These are phyloP conservation scores for Danio jaintianensis DNA, from an alignment of 2,797 vertebrate genomes.

Conservation along the genomic window DNA sequence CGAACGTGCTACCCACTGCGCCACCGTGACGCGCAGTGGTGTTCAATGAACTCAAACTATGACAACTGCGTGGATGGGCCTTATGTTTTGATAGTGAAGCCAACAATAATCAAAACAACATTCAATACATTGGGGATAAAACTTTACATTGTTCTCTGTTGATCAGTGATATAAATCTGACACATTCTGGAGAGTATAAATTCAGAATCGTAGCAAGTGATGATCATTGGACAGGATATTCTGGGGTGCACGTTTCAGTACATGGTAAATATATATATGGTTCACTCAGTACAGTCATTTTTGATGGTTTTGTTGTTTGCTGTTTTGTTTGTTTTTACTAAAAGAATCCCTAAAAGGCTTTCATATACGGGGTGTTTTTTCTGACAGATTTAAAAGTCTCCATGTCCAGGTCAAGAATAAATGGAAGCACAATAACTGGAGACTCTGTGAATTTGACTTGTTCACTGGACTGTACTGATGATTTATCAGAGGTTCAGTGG, in stretches of 20 bases:
- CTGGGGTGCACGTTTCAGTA: constrained; percentile 9
- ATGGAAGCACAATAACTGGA: constrained; percentile 24
- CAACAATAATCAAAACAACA: not conserved
- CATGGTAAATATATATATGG: constrained; percentile 33
- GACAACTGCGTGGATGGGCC: accelerated
- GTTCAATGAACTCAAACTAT: not conserved
- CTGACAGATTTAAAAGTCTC: constrained; percentile 39
- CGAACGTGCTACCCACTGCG: too few relatives aligned
- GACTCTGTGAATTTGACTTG: constrained; percentile 47
- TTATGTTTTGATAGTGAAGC: not conserved
- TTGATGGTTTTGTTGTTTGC: not conserved
- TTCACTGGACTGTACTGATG: constrained; percentile 13
- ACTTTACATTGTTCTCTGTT: constrained; percentile 31
- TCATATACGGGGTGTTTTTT: not conserved
- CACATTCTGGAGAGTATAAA: constrained; percentile 21
- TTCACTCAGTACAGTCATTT: too few relatives aligned
- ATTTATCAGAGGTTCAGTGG: constrained; percentile 32
- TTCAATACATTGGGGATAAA: constrained; percentile 30
- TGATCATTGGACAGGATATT: accelerated
- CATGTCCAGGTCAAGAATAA: constrained; percentile 3
- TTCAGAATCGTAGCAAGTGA: constrained; percentile 21
- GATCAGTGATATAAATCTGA: constrained; percentile 36
- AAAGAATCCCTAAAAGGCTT: not conserved
- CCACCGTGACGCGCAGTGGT: too few relatives aligned
- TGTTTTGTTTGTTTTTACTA: not conserved